Conservation (phyloP, 2,888 invertebrate genomes). For the Tiphia femorata region DNA sequence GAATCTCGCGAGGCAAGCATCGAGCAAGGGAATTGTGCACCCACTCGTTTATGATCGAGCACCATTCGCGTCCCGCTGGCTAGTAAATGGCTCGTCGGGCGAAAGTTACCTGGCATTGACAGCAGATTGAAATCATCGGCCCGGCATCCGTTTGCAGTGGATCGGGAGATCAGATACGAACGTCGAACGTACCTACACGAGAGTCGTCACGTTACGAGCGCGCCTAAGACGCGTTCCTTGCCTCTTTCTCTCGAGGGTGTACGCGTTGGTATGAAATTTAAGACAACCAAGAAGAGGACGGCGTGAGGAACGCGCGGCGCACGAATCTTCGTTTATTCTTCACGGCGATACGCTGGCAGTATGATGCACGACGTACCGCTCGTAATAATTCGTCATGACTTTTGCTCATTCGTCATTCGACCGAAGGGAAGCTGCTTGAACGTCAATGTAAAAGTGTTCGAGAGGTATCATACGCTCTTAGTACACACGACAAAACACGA, state of each 20-base stretch:
- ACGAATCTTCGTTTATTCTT: conserved; percentile 41
- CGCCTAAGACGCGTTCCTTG: conserved; percentile 16
- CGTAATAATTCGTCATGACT: conserved; percentile 51
- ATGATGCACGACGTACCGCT: conserved; percentile 45
- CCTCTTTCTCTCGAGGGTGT: conserved; percentile 20
- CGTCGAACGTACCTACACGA: conserved; percentile 44
- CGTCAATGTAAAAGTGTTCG: conserved; percentile 32
- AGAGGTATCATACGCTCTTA: no score
- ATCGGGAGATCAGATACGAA: conserved; percentile 41
- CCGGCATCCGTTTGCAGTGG: conserved; percentile 42
- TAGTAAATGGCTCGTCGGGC: conserved; percentile 45
- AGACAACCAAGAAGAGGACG: conserved; percentile 25
- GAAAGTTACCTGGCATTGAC: conserved; percentile 50
- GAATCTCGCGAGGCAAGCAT: not conserved
- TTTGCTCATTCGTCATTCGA: conserved; percentile 47
- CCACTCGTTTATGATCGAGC: conserved; percentile 36
- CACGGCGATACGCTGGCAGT: conserved; percentile 41
- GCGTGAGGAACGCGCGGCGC: conserved; percentile 11
- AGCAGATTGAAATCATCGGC: conserved; percentile 52
- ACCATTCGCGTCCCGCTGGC: conserved; percentile 36
- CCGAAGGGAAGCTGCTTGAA: conserved; percentile 29
- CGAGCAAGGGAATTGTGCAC: not conserved
- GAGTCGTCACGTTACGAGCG: conserved; percentile 21
- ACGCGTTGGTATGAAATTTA: conserved; percentile 50
- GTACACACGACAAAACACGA: conserved; percentile 9